Evolutionary conservation across 2,888 invertebrate species (phyloP), one percentile per base, ranked within the genome.

Genomic region (Thymelicus lineola): DNA sequence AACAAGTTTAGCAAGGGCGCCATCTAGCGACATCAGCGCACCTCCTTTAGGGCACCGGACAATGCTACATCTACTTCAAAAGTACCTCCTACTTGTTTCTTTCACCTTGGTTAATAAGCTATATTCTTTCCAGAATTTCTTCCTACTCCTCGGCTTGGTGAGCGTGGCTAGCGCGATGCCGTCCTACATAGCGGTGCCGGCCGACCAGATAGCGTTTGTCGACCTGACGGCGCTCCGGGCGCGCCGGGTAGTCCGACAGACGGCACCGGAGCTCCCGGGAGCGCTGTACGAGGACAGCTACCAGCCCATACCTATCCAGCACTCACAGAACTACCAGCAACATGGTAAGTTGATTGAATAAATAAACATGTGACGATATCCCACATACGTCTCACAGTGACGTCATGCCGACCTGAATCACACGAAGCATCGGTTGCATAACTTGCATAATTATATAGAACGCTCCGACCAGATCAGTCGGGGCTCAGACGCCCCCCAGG

Each of bases 171-270:
- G 84, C 59, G 95, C 94, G 17, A 92, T 93, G 79, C 95, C 95
- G 0, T 94, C 95, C 14, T 95, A 94, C 88, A 94, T 95, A 73
- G 95, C 95, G 17, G 95, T 95, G 20, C 95, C 95, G 0, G 93
- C 95, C 2, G 95, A 95, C 76, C 95, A 95, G 80, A 91, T 95
- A 72, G 94, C 95, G 64, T 93, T 95, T 80, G 86, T 95, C 75
- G 95, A 95, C 78, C 85, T 95, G 55, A 88, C 89, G 20, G 89
- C 90, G 1, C 60, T 91, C 70, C 82, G 83, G 75, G 78, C 89
- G 72, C 79, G 88, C 2, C 75, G 91, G 7, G 87, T 90, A n/a
- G 90, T 91, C 0, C 74, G 92, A 28, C 91, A 90, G 79, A 87
- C 87, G 1, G 86, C 86, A 53, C 84, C 80, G 45, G 81, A 77